Conservation (phyloP, 1,140 invertebrate genomes). For the Cydia strobilella region DNA sequence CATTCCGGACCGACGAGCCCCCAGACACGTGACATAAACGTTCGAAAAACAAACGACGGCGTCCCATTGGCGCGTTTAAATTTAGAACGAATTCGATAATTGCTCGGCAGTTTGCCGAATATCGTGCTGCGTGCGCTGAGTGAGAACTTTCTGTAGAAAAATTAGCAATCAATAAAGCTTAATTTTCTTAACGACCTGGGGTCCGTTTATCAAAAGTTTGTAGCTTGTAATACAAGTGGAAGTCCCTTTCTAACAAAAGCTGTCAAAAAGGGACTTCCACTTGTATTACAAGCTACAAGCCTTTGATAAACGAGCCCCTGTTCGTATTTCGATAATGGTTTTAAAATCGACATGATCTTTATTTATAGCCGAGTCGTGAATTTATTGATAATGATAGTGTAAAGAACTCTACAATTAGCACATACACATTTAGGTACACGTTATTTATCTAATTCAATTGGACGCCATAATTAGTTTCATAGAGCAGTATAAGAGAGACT, state of each 20-base stretch:
- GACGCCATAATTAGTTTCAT: neutral
- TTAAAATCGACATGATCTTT: neutral
- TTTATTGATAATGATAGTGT: neutral
- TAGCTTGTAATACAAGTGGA: too few relatives aligned
- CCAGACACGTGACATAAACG: conserved; percentile 22
- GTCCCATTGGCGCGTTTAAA: conserved; percentile 28
- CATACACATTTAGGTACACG: neutral
- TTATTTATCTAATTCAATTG: too few relatives aligned
- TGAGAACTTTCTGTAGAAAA: neutral
- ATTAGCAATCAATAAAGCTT: neutral
- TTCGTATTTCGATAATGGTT: neutral
- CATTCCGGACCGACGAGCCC: conserved; percentile 27
- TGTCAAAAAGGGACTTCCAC: too few relatives aligned
- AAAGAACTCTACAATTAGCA: too few relatives aligned
- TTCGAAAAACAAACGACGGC: conserved; percentile 23
- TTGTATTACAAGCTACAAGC: too few relatives aligned
- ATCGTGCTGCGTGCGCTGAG: neutral
- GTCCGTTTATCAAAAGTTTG: too few relatives aligned
- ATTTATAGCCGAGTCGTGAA: neutral
- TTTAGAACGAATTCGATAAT: conserved; percentile 30
- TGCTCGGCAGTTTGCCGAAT: conserved; percentile 25
- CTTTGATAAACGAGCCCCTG: too few relatives aligned
- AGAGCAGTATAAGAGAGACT: too few relatives aligned
- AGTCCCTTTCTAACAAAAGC: too few relatives aligned
- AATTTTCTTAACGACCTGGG: neutral